Evolutionary conservation across 2,113 vertebrate species (phyloP).

Genomic region (Paradisaea rubra): DNA sequence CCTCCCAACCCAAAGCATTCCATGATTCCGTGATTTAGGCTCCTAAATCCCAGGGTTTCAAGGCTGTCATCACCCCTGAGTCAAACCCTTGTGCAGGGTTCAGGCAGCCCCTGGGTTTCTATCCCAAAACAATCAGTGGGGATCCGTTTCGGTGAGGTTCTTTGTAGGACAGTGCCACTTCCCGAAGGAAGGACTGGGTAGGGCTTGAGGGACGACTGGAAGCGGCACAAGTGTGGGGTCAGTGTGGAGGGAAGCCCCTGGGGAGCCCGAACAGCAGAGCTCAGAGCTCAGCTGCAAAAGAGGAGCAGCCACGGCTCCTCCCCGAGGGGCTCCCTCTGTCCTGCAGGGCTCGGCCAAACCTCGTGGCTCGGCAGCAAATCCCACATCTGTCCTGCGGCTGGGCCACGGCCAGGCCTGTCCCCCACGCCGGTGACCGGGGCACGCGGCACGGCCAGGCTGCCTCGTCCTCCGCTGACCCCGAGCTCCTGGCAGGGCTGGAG

Average conservation of each 20-base stretch:
- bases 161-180: rapidly evolving
- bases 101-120: neutral
- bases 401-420: neutral
- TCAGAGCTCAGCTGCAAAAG: neutral
- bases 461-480: neutral
- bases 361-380: neutral
- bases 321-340: neutral
- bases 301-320: neutral
- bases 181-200: neutral
- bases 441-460: neutral
- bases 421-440: neutral
- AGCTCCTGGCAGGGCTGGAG: neutral
- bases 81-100: neutral
- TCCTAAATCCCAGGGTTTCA: neutral
- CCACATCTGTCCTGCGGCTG: neutral
- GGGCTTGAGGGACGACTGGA: neutral
- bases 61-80: neutral
- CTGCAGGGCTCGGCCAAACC: neutral
- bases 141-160: neutral
- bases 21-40: neutral
- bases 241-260: neutral
- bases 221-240: neutral
- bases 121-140: neutral
- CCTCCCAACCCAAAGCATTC: neutral
- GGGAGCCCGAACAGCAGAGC: neutral